phyloP scores from a whole-genome alignment of 2,113 vertebrate species.

The Triplophysa tibetana region DNA sequence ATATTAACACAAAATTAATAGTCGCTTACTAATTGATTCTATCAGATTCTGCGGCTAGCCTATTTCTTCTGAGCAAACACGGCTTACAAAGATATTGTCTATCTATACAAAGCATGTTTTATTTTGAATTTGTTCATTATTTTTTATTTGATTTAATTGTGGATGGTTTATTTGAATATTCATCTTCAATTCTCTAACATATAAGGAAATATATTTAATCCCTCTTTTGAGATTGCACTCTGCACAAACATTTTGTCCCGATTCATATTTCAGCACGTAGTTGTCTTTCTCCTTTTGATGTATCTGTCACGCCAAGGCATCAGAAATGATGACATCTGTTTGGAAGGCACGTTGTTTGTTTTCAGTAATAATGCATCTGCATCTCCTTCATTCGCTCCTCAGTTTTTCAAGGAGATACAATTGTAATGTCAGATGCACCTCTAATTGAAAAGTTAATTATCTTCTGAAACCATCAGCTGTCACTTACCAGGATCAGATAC shows the following conservation, averaged over 20 bases:
- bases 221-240: not conserved
- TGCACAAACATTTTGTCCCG: not conserved
- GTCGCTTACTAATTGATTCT: conserved; percentile 64
- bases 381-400: conserved; percentile 55
- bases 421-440: conserved; percentile 81
- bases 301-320: conserved; percentile 20
- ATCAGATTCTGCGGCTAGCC: conserved; percentile 56
- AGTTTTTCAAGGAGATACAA: conserved; percentile 70
- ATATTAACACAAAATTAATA: conserved; percentile 66
- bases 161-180: too few relatives aligned
- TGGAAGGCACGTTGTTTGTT: conserved; percentile 33
- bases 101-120: too few relatives aligned
- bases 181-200: too few relatives aligned
- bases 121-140: too few relatives aligned
- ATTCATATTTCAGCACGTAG: conserved; percentile 29
- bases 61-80: conserved; percentile 46
- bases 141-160: too few relatives aligned
- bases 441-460: conserved; percentile 99
- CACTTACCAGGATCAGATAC: conserved; percentile 88
- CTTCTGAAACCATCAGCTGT: conserved; percentile 97
- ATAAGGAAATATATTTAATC: not conserved
- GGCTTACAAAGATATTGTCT: conserved; percentile 15
- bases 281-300: not conserved
- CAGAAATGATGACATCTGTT: conserved; percentile 37
- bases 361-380: conserved; percentile 26